Percentiles rank a stretch among this genome's conserved stretches.
Evolutionary conservation across 2,797 vertebrate species (phyloP).

Genomic region (Telmatherina bonti): DNA sequence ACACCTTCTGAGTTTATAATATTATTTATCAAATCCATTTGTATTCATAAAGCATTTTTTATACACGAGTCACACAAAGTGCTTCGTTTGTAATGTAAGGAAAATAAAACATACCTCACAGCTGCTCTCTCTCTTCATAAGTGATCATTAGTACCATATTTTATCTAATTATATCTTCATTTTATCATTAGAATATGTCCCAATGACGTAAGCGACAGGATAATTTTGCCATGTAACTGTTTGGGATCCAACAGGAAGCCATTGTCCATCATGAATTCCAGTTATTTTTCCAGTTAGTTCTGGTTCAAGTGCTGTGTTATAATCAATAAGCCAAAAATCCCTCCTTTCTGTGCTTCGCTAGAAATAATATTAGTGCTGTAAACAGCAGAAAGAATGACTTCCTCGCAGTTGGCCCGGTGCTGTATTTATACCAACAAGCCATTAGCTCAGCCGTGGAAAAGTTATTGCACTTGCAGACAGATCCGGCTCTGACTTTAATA

Average conservation of each 20-base stretch:
- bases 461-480: constrained; percentile 21
- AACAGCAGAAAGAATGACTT: constrained; percentile 38
- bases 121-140: no score
- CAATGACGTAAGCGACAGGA: background rate
- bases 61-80: no score
- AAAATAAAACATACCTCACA: no score
- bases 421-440: constrained; percentile 35
- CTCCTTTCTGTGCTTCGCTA: constrained; percentile 7
- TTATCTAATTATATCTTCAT: background rate
- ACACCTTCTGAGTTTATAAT: no score
- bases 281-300: constrained; percentile 1
- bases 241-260: background rate
- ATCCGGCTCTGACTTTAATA: constrained; percentile 53
- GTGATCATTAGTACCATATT: no score
- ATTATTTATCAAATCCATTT: no score
- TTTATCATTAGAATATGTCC: background rate
- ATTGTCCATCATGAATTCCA: background rate
- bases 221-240: background rate
- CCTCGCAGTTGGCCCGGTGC: constrained; percentile 17
- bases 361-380: constrained; percentile 22
- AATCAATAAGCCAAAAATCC: constrained; percentile 5
- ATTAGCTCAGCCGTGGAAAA: constrained; percentile 20
- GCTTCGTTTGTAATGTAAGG: no score
- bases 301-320: background rate
- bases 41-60: no score